Conservation (phyloP, 2,888 invertebrate species). For the Patella ulyssiponensis region DNA sequence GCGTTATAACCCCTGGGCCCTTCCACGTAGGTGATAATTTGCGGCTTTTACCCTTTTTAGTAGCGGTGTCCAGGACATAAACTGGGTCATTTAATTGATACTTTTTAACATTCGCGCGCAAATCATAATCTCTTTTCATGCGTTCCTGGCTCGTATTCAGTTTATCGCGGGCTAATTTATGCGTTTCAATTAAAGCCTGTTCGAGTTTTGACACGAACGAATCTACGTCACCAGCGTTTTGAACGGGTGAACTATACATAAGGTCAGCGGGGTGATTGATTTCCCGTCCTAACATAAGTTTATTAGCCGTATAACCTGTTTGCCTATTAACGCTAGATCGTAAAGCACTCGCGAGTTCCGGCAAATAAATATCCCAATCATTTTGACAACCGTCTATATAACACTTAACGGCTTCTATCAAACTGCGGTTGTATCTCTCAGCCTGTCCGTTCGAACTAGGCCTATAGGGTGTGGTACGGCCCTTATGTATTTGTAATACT, state of each 20-base stretch:
- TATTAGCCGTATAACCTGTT: slow-evolving; percentile 34
- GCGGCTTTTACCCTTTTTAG: slow-evolving; percentile 19
- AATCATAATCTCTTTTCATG: too few relatives aligned
- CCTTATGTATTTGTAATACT: background rate
- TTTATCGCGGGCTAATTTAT: too few relatives aligned
- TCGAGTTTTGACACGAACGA: background rate
- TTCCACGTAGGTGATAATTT: slow-evolving; percentile 31
- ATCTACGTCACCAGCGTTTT: too few relatives aligned
- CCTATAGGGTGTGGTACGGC: background rate
- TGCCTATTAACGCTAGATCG: slow-evolving; percentile 28
- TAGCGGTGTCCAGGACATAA: background rate
- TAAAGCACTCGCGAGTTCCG: slow-evolving; percentile 29
- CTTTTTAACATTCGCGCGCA: too few relatives aligned
- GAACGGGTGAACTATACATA: too few relatives aligned
- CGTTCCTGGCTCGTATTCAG: too few relatives aligned
- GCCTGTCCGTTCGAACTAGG: slow-evolving; percentile 1
- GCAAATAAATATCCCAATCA: slow-evolving; percentile 29
- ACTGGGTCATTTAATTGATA: background rate
- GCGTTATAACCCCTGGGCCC: slow-evolving; percentile 30
- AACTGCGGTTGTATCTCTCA: slow-evolving; percentile 19
- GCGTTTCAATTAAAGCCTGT: too few relatives aligned
- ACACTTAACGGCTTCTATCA: background rate
- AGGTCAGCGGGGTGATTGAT: background rate
- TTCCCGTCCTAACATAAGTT: slow-evolving; percentile 36
- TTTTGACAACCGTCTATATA: slow-evolving; percentile 4